Conservation (phyloP, 2,113 vertebrate species). For the Tragelaphus imberbis region DNA sequence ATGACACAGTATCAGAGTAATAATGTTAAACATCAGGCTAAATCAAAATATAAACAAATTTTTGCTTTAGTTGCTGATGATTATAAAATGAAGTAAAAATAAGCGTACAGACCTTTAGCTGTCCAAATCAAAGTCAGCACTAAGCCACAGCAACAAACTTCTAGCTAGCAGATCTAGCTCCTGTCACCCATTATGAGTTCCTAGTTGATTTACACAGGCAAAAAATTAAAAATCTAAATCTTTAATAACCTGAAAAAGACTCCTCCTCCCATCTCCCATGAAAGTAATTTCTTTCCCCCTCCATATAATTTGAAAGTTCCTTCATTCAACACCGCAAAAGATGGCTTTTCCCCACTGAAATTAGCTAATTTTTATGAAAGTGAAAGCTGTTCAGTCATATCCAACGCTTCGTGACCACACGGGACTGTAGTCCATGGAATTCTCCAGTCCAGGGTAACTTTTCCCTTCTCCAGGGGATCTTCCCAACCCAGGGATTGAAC, state of each 20-base stretch:
- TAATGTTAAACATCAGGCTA: not conserved
- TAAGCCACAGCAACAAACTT: not conserved
- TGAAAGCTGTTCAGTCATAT: not conserved
- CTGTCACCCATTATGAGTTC: not conserved
- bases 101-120: not conserved
- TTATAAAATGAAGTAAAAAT: not conserved
- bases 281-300: not conserved
- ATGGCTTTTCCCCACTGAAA: not conserved
- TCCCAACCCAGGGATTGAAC: not conserved
- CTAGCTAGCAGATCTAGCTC: not conserved
- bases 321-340: not conserved
- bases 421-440: not conserved
- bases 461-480: not conserved
- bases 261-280: not conserved
- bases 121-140: not conserved
- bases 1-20: not conserved
- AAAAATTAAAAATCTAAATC: not conserved
- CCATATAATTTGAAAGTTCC: not conserved
- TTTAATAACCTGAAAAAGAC: not conserved
- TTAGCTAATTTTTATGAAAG: not conserved
- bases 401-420: not conserved
- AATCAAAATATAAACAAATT: not conserved
- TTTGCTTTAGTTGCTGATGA: conserved; percentile 18
- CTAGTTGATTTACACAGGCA: not conserved
- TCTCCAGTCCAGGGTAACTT: not conserved